These are phyloP conservation scores for Nylanderia fulva DNA, from an alignment of 1,140 invertebrate genomes.

Conservation along the genomic window DNA sequence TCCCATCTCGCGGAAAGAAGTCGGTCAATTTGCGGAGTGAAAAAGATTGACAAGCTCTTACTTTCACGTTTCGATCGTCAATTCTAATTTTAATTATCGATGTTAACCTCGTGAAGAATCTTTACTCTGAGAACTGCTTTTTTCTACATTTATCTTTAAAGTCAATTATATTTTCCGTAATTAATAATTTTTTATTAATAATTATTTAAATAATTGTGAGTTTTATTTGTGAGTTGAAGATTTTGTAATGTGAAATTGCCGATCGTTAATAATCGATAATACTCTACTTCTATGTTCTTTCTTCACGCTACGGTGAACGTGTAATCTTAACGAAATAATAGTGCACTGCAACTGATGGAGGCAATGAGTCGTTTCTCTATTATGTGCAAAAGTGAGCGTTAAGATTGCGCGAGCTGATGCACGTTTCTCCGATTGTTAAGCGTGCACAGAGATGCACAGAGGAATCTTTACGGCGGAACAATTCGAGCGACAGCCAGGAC, in stretches of 20 bases:
- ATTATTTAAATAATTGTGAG: not conserved
- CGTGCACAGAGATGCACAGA: slow-evolving; percentile 30
- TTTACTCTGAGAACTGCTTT: not conserved
- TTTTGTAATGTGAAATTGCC: not conserved
- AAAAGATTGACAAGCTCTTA: not conserved
- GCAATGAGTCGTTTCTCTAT: slow-evolving; percentile 8
- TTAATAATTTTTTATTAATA: not conserved
- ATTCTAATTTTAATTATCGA: not conserved
- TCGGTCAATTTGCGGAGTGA: not conserved
- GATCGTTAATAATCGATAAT: not conserved
- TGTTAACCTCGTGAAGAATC: not conserved
- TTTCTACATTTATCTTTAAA: not conserved
- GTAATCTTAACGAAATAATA: slow-evolving; percentile 25
- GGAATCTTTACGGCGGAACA: slow-evolving; percentile 56
- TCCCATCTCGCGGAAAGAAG: not conserved
- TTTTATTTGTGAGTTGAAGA: not conserved
- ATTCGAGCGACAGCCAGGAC: slow-evolving; percentile 61
- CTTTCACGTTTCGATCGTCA: not conserved
- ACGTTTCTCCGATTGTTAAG: slow-evolving; percentile 62
- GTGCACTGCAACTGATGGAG: not conserved
- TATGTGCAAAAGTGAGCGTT: slow-evolving; percentile 37
- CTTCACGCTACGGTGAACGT: slow-evolving; percentile 1
- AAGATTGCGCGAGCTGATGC: slow-evolving; percentile 51
- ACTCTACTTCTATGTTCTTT: not conserved
- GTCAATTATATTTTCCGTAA: too few species aligned